These are phyloP conservation scores for Bos javanicus DNA, from an alignment of 2,113 vertebrate species.

Conservation along the genomic window DNA sequence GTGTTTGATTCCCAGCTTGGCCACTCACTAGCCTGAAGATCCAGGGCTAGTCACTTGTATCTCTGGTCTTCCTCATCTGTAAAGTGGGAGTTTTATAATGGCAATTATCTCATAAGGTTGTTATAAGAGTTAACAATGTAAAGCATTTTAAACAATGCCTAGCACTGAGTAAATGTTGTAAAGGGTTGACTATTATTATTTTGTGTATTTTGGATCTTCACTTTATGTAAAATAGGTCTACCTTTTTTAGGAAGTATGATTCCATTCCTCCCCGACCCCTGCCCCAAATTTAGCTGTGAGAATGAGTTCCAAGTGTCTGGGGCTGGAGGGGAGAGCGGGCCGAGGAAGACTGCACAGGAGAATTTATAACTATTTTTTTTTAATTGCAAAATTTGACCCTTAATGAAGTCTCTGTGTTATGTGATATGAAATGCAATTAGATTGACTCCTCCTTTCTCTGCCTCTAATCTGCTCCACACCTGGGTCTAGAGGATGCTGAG, in stretches of 20 bases:
- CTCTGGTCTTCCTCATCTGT: constrained; percentile 3
- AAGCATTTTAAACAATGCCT: neutral
- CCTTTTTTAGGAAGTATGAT: neutral
- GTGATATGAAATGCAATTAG: neutral
- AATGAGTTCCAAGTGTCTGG: constrained; percentile 5
- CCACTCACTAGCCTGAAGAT: neutral
- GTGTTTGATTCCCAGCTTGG: neutral
- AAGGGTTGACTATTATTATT: neutral
- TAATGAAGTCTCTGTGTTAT: constrained; percentile 23
- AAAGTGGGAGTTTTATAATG: neutral
- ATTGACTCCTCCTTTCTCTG: neutral
- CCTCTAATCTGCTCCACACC: constrained; percentile 23
- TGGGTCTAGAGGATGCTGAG: neutral
- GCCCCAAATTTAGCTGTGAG: neutral
- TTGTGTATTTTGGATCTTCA: neutral
- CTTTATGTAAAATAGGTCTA: neutral
- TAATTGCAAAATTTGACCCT: neutral
- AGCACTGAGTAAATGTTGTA: neutral
- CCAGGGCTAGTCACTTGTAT: neutral
- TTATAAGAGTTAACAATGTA: constrained; percentile 3
- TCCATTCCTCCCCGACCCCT: neutral
- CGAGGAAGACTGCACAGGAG: neutral
- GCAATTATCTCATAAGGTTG: neutral
- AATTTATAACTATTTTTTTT: neutral
- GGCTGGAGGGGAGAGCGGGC: neutral